Percentiles rank a stretch among this genome's conserved stretches.
phyloP scores from a whole-genome alignment of 2,888 invertebrate genomes.

The Agelastica alni region DNA sequence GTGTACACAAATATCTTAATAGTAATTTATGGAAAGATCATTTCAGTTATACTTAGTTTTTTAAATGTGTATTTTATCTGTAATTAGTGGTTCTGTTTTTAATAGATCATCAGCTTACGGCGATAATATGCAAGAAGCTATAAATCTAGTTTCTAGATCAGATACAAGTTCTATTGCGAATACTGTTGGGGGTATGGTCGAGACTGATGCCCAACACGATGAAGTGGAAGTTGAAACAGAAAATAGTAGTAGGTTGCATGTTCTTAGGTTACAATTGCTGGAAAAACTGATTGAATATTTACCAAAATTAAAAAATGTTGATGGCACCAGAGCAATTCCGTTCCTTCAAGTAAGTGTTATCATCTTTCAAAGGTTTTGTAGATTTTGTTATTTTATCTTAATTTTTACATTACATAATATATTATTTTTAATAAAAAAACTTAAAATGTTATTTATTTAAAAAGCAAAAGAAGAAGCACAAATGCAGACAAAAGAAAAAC shows the following conservation, averaged over 20 bases:
- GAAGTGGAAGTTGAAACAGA: conserved; percentile 53
- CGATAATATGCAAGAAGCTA: conserved; percentile 65
- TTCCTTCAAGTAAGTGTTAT: conserved; percentile 74
- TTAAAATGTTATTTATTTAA: too few species aligned
- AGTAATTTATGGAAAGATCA: too few species aligned
- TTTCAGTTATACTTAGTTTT: too few species aligned
- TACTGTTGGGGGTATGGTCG: conserved; percentile 36
- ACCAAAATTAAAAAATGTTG: conserved; percentile 73
- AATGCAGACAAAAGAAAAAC: too few species aligned
- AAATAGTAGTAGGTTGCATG: conserved; percentile 62
- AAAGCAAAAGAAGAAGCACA: too few species aligned
- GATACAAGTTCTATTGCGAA: conserved; percentile 59
- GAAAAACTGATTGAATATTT: conserved; percentile 79
- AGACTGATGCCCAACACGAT: conserved; percentile 45
- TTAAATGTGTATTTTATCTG: too few species aligned
- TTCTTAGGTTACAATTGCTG: conserved; percentile 70
- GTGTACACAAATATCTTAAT: too few species aligned
- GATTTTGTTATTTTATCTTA: too few species aligned
- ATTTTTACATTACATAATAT: too few species aligned
- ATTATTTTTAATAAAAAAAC: too few species aligned
- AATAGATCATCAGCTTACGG: conserved; percentile 87
- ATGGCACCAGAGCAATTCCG: conserved; percentile 86
- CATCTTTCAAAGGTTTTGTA: too few species aligned
- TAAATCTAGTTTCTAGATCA: conserved; percentile 59
- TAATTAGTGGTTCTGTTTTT: neutral